Conservation (phyloP, 2,888 invertebrate genomes). For the Alentia gelatinosa region DNA sequence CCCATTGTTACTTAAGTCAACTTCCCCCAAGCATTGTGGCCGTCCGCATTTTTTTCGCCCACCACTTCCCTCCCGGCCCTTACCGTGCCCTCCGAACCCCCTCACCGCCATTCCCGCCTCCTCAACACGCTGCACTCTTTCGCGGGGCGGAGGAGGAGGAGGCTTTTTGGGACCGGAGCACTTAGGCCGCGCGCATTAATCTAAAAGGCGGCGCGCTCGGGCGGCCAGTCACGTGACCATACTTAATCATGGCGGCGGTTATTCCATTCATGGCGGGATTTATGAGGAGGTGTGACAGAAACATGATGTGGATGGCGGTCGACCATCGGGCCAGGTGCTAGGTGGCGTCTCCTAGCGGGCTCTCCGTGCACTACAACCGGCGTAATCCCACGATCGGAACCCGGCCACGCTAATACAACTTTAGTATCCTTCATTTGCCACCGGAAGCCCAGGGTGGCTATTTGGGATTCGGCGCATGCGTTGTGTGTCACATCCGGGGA, state of each 20-base stretch:
- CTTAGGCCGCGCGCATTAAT: neutral
- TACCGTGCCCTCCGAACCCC: neutral
- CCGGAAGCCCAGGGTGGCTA: neutral
- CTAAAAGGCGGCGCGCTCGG: neutral
- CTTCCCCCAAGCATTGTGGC: too few relatives aligned
- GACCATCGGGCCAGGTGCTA: neutral
- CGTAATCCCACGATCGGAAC: neutral
- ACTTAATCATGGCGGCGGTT: neutral
- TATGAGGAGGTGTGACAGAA: neutral
- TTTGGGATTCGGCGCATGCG: constrained; percentile 25
- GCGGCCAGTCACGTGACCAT: neutral
- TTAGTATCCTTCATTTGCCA: neutral
- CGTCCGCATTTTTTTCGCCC: neutral
- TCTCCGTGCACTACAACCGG: neutral
- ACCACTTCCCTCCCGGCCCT: neutral
- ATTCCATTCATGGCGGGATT: neutral
- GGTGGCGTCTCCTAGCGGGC: neutral
- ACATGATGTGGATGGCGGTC: neutral
- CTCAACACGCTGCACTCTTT: neutral
- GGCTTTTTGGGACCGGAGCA: neutral
- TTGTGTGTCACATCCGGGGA: neutral
- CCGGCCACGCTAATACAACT: neutral
- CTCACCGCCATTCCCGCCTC: neutral
- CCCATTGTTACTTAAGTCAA: too few relatives aligned
- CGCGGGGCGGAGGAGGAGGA: neutral